A percentile compares a stretch with the other conserved stretches of the same genome.
phyloP scores from a whole-genome alignment of 1,140 invertebrate genomes.

The Druon quercuslanigerum region DNA sequence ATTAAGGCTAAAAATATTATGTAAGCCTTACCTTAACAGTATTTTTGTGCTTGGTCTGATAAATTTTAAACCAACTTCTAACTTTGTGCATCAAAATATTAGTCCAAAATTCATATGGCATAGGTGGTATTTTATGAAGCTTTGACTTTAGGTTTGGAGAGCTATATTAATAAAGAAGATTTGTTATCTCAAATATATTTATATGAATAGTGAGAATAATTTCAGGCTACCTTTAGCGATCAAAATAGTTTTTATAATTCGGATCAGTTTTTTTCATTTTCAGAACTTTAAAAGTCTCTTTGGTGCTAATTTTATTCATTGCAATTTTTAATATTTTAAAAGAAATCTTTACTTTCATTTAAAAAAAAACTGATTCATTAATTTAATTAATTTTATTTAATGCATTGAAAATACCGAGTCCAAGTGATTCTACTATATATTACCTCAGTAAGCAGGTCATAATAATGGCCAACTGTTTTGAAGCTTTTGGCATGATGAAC shows the following conservation, averaged over 20 bases:
- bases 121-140: slow-evolving; percentile 73
- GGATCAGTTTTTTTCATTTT: too few relatives aligned
- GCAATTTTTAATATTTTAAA: too few relatives aligned
- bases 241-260: too few relatives aligned
- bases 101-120: slow-evolving; percentile 80
- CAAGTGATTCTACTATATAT: slow-evolving; percentile 21
- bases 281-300: too few relatives aligned
- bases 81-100: slow-evolving; percentile 75
- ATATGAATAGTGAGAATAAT: too few relatives aligned
- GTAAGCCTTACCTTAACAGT: slow-evolving; percentile 68
- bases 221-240: too few relatives aligned
- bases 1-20: slow-evolving; percentile 25
- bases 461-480: slow-evolving; percentile 75
- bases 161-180: slow-evolving; percentile 50
- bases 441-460: slow-evolving; percentile 79
- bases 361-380: too few relatives aligned
- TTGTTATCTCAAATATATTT: too few relatives aligned
- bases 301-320: too few relatives aligned
- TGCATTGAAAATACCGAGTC: too few relatives aligned
- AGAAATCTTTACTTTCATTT: too few relatives aligned
- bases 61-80: slow-evolving; percentile 77
- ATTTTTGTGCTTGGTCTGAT: slow-evolving; percentile 72
- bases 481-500: slow-evolving; percentile 78
- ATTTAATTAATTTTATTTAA: too few relatives aligned
- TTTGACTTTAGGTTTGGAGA: slow-evolving; percentile 64